phyloP scores from a whole-genome alignment of 1,140 invertebrate species.

The Euura lappo region DNA sequence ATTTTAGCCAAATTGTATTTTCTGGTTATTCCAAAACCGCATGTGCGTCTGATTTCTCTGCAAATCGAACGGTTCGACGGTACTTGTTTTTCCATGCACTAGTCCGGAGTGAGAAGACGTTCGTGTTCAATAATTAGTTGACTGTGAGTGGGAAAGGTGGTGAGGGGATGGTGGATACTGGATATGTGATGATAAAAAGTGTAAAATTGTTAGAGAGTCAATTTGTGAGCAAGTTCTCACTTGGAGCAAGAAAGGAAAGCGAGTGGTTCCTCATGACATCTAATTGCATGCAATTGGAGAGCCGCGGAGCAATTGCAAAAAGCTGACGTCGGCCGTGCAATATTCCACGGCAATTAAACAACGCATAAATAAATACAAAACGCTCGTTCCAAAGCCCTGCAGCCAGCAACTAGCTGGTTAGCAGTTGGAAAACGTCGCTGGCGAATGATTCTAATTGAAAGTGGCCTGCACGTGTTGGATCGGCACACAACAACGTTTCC shows the following conservation, averaged over 20 bases:
- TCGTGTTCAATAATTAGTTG: no score
- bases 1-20: no score
- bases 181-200: no score
- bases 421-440: slow-evolving; percentile 5
- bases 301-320: not conserved
- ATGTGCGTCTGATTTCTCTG: no score
- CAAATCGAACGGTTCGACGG: no score
- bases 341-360: slow-evolving; percentile 7
- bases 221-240: not conserved
- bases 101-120: no score
- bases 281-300: slow-evolving; percentile 1
- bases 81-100: no score
- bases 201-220: no score
- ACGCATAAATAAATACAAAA: slow-evolving; percentile 7
- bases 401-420: not conserved
- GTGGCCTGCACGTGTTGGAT: not conserved
- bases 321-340: not conserved
- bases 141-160: no score
- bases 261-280: slow-evolving; percentile 5
- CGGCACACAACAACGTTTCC: not conserved
- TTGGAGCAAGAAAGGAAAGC: not conserved
- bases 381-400: not conserved
- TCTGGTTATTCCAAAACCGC: no score
- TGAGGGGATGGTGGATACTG: no score
- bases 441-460: slow-evolving; percentile 1